These are phyloP conservation scores for Antheraea pernyi DNA, from an alignment of 1,140 invertebrate species.

Conservation along the genomic window DNA sequence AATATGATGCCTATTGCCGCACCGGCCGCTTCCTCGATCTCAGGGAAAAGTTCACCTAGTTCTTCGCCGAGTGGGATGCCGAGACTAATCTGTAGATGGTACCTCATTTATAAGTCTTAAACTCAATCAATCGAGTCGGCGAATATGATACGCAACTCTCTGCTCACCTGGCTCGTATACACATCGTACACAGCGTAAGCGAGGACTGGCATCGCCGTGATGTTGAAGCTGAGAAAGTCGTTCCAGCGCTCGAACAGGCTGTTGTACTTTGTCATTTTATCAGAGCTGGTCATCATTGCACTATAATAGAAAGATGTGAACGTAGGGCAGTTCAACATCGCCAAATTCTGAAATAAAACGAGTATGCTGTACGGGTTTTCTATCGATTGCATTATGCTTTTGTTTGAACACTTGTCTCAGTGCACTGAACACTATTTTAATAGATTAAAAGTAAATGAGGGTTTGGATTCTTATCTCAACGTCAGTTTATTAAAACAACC, in stretches of 20 bases:
- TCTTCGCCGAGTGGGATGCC: constrained; percentile 20
- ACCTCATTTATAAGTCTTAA: background rate
- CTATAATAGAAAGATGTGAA: constrained; percentile 5
- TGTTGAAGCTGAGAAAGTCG: background rate
- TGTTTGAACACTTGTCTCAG: too few relatives aligned
- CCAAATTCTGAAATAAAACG: constrained; percentile 23
- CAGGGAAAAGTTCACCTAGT: too few relatives aligned
- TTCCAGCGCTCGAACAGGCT: constrained; percentile 11
- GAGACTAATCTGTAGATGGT: constrained; percentile 9
- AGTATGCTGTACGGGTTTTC: background rate
- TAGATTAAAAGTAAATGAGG: too few relatives aligned
- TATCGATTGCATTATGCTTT: too few relatives aligned
- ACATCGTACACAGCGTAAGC: constrained; percentile 18
- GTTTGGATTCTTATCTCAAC: too few relatives aligned
- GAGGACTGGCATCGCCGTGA: background rate
- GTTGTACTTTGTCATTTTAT: constrained; percentile 10
- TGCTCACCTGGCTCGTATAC: constrained; percentile 20
- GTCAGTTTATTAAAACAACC: too few relatives aligned
- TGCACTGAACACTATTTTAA: too few relatives aligned
- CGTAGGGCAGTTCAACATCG: constrained; percentile 21
- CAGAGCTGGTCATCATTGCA: background rate
- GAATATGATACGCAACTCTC: too few relatives aligned
- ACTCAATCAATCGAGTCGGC: too few relatives aligned
- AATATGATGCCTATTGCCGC: constrained; percentile 16
- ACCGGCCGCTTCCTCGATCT: constrained; percentile 11